Conservation (phyloP, 2,888 invertebrate species). For the Pseudococcus longispinus region DNA sequence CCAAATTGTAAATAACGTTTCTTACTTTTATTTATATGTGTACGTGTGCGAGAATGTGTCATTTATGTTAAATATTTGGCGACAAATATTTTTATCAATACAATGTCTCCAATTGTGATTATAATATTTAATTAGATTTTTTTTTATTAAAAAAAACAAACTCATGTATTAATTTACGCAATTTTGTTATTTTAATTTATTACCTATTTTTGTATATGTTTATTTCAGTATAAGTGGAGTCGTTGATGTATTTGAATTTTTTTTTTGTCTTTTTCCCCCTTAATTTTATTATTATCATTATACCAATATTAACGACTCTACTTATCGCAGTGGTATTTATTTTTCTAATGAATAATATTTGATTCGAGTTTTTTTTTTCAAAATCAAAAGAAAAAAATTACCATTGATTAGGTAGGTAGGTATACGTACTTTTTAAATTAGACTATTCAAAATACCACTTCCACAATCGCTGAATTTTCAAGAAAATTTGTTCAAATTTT, state of each 20-base stretch:
- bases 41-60: conserved; percentile 17
- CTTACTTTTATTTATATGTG: conserved; percentile 1
- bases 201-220: neutral
- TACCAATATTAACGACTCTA: neutral
- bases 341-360: neutral
- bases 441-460: too few relatives aligned
- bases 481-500: too few relatives aligned
- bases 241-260: neutral
- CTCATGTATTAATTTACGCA: neutral
- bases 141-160: neutral
- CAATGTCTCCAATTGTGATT: conserved; percentile 34
- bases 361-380: neutral
- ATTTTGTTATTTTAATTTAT: conserved; percentile 38
- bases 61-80: conserved; percentile 36
- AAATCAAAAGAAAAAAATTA: neutral
- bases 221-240: neutral
- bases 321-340: neutral
- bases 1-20: conserved; percentile 10
- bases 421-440: too few relatives aligned
- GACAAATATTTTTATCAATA: conserved; percentile 25
- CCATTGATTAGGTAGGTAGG: neutral
- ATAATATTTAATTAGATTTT: conserved; percentile 30
- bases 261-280: neutral
- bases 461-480: too few relatives aligned
- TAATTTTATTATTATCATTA: neutral